Evolutionary conservation across 2,113 vertebrate species (phyloP), one percentile per base, ranked within the genome.

Genomic region (Apeltes quadracus): DNA sequence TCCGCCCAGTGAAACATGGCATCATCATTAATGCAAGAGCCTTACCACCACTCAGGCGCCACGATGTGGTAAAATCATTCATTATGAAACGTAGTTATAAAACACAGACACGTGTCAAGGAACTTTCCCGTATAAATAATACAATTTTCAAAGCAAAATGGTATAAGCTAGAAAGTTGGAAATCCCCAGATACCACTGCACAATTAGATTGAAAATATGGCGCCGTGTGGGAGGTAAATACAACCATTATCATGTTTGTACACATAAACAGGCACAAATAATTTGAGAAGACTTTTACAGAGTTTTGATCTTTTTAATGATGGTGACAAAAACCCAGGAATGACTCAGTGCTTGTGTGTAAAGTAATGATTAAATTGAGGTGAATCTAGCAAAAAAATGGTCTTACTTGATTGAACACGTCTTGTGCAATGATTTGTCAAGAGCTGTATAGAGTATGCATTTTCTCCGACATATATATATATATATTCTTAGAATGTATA

Each of bases 351-450:
- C 82, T 69, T 46, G 79, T 84, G 84, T 88, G 83, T 74, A 85
- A 88, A 83, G 68, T 78, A 74, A 76, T 78, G 61, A 61, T 75
- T 78, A 86, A 88, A 81, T 81, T 57, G 88, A 78, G n/a, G 62
- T 84, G 69, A 82, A 78, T 80, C 58, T 69, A 84, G 69, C 56
- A 81, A 86, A 68, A 88, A 77, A 83, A 81, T 18, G 69, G 61
- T 9, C 9, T 54, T 72, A 56, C 61, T 76, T 76, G 44, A 51
- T 61, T 53, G 34, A 76, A 78, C 39, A 70, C 11, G 4, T 86
- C 39, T 76, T 55, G 80, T 89, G 88, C 81, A 84, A 63, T 81
- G 38, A 88, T 87, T 90, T 86, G 82, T 90, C 75, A 62, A 76
- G 50, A 85, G 79, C 81, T 84, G 36, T 79, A 81, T 80, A 82